Evolutionary conservation across 2,113 vertebrate species (phyloP).

Genomic region (Perca schrenkii): DNA sequence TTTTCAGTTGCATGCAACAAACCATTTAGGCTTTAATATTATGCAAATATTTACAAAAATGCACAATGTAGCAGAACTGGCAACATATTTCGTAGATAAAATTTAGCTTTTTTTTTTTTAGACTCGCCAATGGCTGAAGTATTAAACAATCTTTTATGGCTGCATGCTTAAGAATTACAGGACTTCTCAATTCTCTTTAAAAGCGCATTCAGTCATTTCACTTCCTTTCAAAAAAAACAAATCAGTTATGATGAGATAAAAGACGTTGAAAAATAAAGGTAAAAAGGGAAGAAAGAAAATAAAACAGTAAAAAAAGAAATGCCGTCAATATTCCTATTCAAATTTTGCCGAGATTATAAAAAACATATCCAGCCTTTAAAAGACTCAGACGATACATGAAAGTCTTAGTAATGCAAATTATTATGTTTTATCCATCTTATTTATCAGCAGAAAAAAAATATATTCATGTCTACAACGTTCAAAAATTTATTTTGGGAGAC

Average conservation of each 20-base stretch:
- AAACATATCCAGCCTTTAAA: slow-evolving; percentile 1
- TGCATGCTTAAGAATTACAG: not conserved
- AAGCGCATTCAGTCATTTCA: slow-evolving; percentile 6
- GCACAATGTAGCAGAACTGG: slow-evolving; percentile 1
- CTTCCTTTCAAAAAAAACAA: not conserved
- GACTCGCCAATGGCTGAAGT: not conserved
- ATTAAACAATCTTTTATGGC: not conserved
- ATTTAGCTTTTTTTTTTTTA: not conserved
- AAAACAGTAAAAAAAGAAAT: not conserved
- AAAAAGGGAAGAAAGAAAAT: not conserved
- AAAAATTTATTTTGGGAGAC: slow-evolving; percentile 16
- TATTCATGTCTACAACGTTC: not conserved
- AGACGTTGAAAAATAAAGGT: not conserved
- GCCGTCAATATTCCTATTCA: slow-evolving; percentile 5
- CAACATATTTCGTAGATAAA: not conserved
- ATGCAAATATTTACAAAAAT: not conserved
- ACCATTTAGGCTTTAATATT: not conserved
- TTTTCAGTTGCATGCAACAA: not conserved
- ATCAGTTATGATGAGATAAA: not conserved
- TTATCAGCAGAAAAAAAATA: not conserved
- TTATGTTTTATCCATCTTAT: not conserved
- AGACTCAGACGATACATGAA: not conserved
- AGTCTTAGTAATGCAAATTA: slow-evolving; percentile 10
- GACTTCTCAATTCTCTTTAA: slow-evolving; percentile 15
- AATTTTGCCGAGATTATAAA: not conserved